These are phyloP conservation scores for Conomelus anceps DNA, from an alignment of 2,888 invertebrate genomes.

Conservation along the genomic window DNA sequence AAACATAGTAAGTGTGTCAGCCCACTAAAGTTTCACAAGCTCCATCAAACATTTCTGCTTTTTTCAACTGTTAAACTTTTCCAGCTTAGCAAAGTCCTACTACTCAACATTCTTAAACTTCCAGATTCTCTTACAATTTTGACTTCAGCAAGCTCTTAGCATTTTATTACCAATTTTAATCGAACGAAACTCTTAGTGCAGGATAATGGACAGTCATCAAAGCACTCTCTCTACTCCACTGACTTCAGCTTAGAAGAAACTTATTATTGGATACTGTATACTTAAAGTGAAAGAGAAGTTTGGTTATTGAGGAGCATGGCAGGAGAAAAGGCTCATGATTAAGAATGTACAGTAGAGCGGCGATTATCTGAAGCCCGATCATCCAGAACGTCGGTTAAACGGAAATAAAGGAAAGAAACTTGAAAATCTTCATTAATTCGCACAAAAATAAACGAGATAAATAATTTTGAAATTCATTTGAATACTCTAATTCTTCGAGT, in stretches of 20 bases:
- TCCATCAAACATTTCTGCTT: background rate
- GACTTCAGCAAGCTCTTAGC: background rate
- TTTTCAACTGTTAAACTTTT: background rate
- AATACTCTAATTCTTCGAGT: too few relatives aligned
- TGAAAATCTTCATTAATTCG: too few relatives aligned
- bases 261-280: background rate
- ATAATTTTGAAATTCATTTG: too few relatives aligned
- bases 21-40: background rate
- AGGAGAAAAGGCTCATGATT: too few relatives aligned
- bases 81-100: background rate
- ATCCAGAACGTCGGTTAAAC: too few relatives aligned
- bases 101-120: background rate
- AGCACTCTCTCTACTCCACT: background rate
- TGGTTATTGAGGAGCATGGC: too few relatives aligned
- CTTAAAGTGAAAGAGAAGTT: background rate
- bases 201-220: background rate
- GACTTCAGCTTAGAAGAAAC: background rate
- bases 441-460: too few relatives aligned
- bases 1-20: background rate
- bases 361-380: too few relatives aligned
- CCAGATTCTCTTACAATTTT: background rate
- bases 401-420: too few relatives aligned
- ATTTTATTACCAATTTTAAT: background rate
- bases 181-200: background rate
- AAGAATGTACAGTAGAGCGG: too few relatives aligned